A percentile compares a stretch with the other conserved stretches of the same genome.
phyloP scores from a whole-genome alignment of 2,113 vertebrate species.

The Xiphophorus hellerii region DNA sequence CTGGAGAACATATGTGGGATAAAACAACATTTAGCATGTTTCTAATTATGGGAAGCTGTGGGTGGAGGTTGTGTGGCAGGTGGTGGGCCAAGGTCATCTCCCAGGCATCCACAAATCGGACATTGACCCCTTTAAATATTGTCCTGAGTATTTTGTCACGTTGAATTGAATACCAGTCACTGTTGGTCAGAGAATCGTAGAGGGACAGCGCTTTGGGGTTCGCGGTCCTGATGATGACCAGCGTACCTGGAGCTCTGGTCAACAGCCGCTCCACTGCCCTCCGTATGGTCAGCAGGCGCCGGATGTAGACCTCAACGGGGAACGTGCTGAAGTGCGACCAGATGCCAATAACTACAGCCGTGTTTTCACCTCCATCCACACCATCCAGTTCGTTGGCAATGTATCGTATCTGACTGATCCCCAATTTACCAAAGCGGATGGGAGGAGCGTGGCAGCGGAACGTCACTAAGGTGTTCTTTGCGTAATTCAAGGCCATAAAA shows the following conservation, averaged over 20 bases:
- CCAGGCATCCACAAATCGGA: too few species aligned
- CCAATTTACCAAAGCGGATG: slow-evolving; percentile 46
- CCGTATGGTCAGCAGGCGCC: slow-evolving; percentile 85
- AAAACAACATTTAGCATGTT: too few species aligned
- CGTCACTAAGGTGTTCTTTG: too few species aligned
- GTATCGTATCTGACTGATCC: slow-evolving; percentile 84
- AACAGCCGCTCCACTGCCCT: slow-evolving; percentile 83
- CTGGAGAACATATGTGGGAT: slow-evolving; percentile 71
- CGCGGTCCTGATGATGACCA: slow-evolving; percentile 84
- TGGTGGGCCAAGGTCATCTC: too few species aligned
- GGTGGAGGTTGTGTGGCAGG: too few species aligned
- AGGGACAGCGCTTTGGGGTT: slow-evolving; percentile 85
- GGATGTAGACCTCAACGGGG: slow-evolving; percentile 88
- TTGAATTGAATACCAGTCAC: slow-evolving; percentile 91
- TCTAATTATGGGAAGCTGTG: too few species aligned
- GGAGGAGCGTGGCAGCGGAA: too few species aligned
- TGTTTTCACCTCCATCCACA: slow-evolving; percentile 86
- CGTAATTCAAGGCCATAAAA: too few species aligned
- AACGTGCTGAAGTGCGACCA: slow-evolving; percentile 94
- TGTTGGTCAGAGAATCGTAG: slow-evolving; percentile 86
- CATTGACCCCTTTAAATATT: too few species aligned
- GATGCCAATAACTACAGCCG: slow-evolving; percentile 84
- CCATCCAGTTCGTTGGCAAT: slow-evolving; percentile 87
- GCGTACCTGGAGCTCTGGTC: slow-evolving; percentile 86
- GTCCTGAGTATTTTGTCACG: slow-evolving; percentile 40